Conservation (phyloP, 1,140 invertebrate genomes). For the Orius insidiosus region DNA sequence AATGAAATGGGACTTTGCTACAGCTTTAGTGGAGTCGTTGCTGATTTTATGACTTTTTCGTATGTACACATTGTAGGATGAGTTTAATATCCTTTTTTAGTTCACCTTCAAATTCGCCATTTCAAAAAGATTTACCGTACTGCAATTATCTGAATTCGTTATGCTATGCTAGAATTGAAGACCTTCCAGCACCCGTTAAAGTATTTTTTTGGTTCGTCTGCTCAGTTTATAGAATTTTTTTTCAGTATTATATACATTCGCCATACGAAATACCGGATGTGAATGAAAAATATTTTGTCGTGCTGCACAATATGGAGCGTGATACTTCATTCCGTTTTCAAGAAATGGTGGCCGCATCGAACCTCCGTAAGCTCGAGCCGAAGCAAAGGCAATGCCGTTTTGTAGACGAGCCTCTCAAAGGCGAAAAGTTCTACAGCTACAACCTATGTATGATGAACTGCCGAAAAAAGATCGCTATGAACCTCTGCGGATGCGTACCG, state of each 20-base stretch:
- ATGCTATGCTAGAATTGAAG: conserved; percentile 21
- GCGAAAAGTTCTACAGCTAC: conserved; percentile 41
- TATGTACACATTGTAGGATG: conserved; percentile 7
- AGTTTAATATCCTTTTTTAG: neutral
- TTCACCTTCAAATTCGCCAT: conserved; percentile 1
- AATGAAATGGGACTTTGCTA: conserved; percentile 22
- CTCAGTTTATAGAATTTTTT: conserved; percentile 8
- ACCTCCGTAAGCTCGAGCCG: conserved; percentile 25
- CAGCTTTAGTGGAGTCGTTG: conserved; percentile 17
- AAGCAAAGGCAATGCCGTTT: conserved; percentile 38
- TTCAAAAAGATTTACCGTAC: neutral
- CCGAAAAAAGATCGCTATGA: conserved; percentile 34
- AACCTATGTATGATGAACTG: conserved; percentile 48
- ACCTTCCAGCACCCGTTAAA: conserved; percentile 16
- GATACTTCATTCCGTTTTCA: conserved; percentile 30
- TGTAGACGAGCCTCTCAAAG: conserved; percentile 32
- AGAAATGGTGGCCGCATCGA: conserved; percentile 29
- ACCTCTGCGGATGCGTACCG: conserved; percentile 42
- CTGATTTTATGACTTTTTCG: conserved; percentile 18
- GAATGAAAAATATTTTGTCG: conserved; percentile 21
- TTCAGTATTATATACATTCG: conserved; percentile 37
- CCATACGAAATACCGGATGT: conserved; percentile 33
- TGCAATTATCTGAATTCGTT: conserved; percentile 21
- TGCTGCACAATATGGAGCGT: conserved; percentile 26
- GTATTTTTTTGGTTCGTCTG: conserved; percentile 11